phyloP scores from a whole-genome alignment of 2,888 invertebrate genomes.

The Lasioglossum zephyrum region DNA sequence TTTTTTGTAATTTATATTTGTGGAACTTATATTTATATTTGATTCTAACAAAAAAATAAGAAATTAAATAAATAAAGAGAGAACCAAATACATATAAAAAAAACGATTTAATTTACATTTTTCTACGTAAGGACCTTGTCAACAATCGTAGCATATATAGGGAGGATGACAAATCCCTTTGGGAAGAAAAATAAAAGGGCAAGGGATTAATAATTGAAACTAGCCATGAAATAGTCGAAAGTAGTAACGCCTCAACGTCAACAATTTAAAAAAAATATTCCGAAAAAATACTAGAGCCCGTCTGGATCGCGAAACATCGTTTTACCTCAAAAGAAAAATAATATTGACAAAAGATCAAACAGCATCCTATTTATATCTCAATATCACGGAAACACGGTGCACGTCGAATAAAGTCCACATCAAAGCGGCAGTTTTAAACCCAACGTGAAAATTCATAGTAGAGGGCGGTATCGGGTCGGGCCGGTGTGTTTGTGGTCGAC shows the following conservation, averaged over 20 bases:
- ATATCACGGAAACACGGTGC: neutral
- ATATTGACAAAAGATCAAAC: neutral
- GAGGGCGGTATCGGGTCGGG: constrained; percentile 9
- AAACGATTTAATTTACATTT: no score
- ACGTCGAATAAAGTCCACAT: neutral
- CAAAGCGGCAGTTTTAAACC: constrained; percentile 24
- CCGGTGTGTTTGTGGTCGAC: constrained; percentile 37
- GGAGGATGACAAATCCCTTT: no score
- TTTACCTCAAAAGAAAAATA: neutral
- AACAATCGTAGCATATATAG: no score
- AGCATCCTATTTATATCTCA: neutral
- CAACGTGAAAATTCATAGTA: constrained; percentile 50
- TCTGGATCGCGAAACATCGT: neutral
- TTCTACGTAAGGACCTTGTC: no score
- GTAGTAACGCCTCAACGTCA: neutral
- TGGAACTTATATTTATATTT: no score
- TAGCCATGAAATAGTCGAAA: no score
- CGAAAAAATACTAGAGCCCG: neutral
- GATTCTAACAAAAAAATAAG: no score
- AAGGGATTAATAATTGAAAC: neutral
- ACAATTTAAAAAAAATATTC: neutral
- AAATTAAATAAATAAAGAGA: no score
- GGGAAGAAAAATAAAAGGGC: no score
- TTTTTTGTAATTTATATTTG: no score
- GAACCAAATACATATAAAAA: no score